phyloP scores from a whole-genome alignment of 2,113 vertebrate species.

The Hippopotamus amphibius region DNA sequence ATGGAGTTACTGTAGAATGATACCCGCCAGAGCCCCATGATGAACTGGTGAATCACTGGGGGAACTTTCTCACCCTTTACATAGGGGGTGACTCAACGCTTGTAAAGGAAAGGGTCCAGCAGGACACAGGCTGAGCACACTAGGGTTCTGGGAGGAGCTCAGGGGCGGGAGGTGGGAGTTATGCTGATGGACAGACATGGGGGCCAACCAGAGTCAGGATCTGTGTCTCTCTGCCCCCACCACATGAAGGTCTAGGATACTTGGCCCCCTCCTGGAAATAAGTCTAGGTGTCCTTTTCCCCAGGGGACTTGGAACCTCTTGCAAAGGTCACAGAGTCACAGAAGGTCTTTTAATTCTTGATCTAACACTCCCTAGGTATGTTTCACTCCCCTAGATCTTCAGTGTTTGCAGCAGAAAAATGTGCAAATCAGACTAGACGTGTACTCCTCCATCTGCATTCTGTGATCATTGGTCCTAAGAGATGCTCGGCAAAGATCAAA shows the following conservation, averaged over 20 bases:
- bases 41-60: neutral
- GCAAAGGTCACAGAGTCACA: neutral
- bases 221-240: neutral
- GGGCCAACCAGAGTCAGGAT: neutral
- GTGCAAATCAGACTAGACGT: neutral
- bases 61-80: neutral
- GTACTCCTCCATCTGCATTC: neutral
- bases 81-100: neutral
- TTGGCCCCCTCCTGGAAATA: neutral
- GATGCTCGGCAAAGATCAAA: neutral
- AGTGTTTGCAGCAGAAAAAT: neutral
- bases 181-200: neutral
- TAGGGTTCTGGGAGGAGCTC: neutral
- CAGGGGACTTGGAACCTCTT: neutral
- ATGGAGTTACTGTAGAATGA: neutral
- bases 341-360: neutral
- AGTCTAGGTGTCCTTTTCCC: neutral
- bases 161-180: neutral
- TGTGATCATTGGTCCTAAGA: neutral
- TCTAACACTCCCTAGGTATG: neutral
- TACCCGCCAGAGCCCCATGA: neutral
- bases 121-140: neutral
- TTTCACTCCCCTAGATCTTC: neutral
- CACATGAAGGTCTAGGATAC: neutral
- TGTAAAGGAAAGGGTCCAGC: neutral